These are phyloP conservation scores for Sapajus apella DNA, from an alignment of 2,113 vertebrate genomes.

Conservation along the genomic window DNA sequence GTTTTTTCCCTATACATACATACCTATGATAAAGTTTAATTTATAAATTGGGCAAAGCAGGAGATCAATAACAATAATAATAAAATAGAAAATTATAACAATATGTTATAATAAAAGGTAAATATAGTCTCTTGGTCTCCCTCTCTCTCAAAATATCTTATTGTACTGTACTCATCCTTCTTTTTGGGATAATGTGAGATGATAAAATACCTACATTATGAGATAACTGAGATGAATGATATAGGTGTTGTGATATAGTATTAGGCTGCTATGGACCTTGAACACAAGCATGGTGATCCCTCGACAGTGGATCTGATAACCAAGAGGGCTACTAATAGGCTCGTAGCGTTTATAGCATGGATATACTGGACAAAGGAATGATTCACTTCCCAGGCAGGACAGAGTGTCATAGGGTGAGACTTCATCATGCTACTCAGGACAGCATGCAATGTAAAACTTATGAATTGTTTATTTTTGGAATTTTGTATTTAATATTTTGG, in stretches of 20 bases:
- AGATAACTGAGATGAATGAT: background rate
- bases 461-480: background rate
- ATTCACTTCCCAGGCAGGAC: background rate
- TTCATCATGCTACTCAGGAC: background rate
- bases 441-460: background rate
- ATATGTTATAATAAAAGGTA: background rate
- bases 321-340: background rate
- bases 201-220: background rate
- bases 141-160: background rate
- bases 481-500: background rate
- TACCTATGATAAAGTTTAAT: background rate
- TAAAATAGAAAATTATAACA: background rate
- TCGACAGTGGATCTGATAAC: background rate
- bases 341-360: background rate
- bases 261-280: background rate
- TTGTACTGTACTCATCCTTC: background rate
- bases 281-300: background rate
- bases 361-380: background rate
- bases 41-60: background rate
- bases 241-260: background rate
- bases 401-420: background rate
- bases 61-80: background rate
- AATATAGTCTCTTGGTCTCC: background rate
- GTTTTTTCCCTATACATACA: background rate
- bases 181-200: background rate